Percentiles rank a stretch among this genome's conserved stretches.
These are phyloP conservation scores for Batillaria attramentaria DNA, from an alignment of 1,140 invertebrate genomes.

Conservation along the genomic window DNA sequence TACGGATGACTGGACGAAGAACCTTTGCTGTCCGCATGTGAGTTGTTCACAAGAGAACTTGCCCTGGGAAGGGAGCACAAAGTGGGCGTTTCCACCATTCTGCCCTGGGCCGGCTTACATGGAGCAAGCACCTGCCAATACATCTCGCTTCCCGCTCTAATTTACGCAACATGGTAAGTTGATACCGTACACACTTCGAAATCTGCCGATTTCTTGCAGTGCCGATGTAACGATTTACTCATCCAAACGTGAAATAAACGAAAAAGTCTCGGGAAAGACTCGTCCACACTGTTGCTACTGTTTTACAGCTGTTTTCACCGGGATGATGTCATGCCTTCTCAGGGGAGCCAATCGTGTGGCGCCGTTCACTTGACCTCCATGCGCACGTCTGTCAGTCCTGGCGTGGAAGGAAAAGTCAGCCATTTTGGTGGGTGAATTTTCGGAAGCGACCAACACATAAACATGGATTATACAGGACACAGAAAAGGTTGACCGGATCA, in stretches of 20 bases:
- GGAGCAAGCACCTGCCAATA: slow-evolving; percentile 20
- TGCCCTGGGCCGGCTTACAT: not conserved
- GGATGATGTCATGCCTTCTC: slow-evolving; percentile 65
- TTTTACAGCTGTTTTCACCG: slow-evolving; percentile 46
- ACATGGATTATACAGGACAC: slow-evolving; percentile 32
- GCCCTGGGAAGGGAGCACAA: not conserved
- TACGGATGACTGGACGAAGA: not conserved
- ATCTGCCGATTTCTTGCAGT: not conserved
- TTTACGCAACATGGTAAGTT: not conserved
- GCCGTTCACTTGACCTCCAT: slow-evolving; percentile 53
- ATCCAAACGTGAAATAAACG: not conserved
- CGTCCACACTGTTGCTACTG: slow-evolving; percentile 29
- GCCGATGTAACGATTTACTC: not conserved
- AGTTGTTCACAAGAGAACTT: not conserved
- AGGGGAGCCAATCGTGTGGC: slow-evolving; percentile 58
- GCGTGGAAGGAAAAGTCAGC: slow-evolving; percentile 66
- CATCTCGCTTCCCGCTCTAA: not conserved
- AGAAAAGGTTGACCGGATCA: slow-evolving; percentile 15
- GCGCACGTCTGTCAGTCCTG: slow-evolving; percentile 61
- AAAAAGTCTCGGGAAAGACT: too few relatives aligned
- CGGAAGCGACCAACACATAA: slow-evolving; percentile 45
- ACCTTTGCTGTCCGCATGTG: not conserved
- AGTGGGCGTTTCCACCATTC: slow-evolving; percentile 32
- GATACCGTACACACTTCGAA: not conserved
- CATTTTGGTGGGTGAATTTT: slow-evolving; percentile 64